Base-by-base conservation (phyloP, 2,113 vertebrate species). In the Oxyruncus cristatus region DNA sequence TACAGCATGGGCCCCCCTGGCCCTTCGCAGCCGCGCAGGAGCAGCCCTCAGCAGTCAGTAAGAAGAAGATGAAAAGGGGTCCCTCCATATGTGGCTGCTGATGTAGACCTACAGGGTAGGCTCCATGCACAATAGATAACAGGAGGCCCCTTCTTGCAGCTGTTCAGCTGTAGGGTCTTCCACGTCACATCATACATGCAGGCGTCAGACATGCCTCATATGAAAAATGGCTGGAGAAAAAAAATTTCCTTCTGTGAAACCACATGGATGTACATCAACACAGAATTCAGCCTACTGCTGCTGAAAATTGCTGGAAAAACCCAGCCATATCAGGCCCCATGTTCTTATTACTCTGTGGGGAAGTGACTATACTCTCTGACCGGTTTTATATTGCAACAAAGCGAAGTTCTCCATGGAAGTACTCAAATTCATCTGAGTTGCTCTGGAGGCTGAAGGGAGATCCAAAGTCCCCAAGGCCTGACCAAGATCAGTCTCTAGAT, bases 81-180 rank as follows among this genome's bases (percentile, higher is more conserved):
- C 72, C 78, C 73, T 97, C 95, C 95, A 97, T 39, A 96, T 96
- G 96, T 78, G 86, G 50, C 88, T 97, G 80, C 49, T 0, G 8
- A 77, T 3, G 12, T 0, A 0, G 96, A 97, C 92, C 97, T 97
- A 95, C 96, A 95, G 88, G 95, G 88, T 90, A 86, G 93, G 87
- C 88, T 97, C 42, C 89, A 37, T 2, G 23, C 92, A 85, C 81
- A 93, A 96, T 92, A 97, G 93, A 96, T 92, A 95, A 88, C 94
- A 89, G 95, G 75, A 93, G 83, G 73, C 89, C 94, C 76, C 84
- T 72, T 86, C 88, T 92, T 23, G 0, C 65, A 82, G 73, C 67
- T 26, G 3, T 82, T 73, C 3, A 0, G 46, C 68, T 94, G 47
- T 28, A 14, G 47, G 46, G 33, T 70, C 86, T 84, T 93, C 82